phyloP scores from a whole-genome alignment of 2,888 invertebrate genomes.

The Empis stercorea region DNA sequence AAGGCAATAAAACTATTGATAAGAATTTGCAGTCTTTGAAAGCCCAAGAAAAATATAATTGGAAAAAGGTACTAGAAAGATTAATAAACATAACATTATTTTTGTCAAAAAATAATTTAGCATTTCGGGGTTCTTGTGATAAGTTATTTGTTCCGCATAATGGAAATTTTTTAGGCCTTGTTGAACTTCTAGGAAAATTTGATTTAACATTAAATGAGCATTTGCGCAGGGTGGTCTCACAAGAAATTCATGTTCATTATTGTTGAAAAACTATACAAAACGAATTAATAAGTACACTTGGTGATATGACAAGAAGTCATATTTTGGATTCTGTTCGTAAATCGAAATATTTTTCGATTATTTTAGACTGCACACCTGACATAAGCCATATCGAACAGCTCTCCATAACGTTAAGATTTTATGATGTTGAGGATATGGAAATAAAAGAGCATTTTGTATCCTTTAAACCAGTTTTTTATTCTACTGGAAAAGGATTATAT shows the following conservation, averaged over 20 bases:
- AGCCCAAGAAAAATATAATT: neutral
- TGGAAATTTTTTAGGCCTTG: constrained; percentile 1
- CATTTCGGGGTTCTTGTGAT: neutral
- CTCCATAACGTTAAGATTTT: neutral
- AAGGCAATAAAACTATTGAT: neutral
- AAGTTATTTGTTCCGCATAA: neutral
- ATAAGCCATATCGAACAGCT: neutral
- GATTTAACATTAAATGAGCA: constrained; percentile 2
- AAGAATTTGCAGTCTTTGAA: neutral
- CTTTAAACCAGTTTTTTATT: neutral
- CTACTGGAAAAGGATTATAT: neutral
- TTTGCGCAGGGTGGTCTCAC: neutral
- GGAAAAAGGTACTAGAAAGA: neutral
- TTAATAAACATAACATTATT: neutral
- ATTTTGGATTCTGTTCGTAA: neutral
- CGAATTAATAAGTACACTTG: neutral
- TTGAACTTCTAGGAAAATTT: neutral
- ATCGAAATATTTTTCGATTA: neutral
- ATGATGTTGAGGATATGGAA: neutral
- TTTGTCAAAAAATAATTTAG: neutral
- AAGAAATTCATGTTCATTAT: constrained; percentile 1
- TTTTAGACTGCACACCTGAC: neutral
- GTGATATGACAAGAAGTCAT: neutral
- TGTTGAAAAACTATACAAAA: constrained; percentile 1
- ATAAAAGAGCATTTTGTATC: neutral